Evolutionary conservation across 2,797 vertebrate genomes (phyloP), one percentile per base, ranked within the genome.

Genomic region (Phrynocephalus forsythii): DNA sequence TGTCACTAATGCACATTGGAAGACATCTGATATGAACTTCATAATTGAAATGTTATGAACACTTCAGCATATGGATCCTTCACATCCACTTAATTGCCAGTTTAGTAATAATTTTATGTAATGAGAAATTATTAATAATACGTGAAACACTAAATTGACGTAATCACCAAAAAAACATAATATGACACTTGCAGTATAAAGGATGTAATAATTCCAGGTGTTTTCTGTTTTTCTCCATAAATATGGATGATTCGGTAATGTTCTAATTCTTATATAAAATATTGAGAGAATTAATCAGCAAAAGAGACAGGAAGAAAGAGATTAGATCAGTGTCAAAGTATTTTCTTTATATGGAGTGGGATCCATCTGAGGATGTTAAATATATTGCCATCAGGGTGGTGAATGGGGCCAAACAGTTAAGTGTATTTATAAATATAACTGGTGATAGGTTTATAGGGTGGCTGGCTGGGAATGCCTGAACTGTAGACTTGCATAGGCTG

Each of bases 21-120:
- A 96, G 95, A 95, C 94, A 95, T 95, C 91, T 95, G 95, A 97
- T 95, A 93, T 95, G 95, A 96, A 96, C 86, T 95, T 96, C 91
- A 68, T 97, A 97, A 97, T 96, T 96, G 95, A 97, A 97, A 96
- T 95, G 95, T 97, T 97, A 95, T 93, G 95, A 97, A 95, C 92
- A 94, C 93, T 96, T 97, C 94, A 96, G 92, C 97, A 97, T 97
- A 96, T 97, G 97, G 97, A 96, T 96, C 96, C 92, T 97, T 97
- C 96, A 96, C 94, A 96, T 96, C 91, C 95, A 96, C 95, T 97
- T 97, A 97, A 97, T 97, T 96, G 94, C 95, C 94, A 96, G 96
- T 97, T 97, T 96, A 97, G 96, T 97, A 97, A 97, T 96, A 96
- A 97, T 97, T 97, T 96, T 96, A 97, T 94, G 92, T 97, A 97